phyloP scores from a whole-genome alignment of 2,113 vertebrate species.

The Silurus meridionalis region DNA sequence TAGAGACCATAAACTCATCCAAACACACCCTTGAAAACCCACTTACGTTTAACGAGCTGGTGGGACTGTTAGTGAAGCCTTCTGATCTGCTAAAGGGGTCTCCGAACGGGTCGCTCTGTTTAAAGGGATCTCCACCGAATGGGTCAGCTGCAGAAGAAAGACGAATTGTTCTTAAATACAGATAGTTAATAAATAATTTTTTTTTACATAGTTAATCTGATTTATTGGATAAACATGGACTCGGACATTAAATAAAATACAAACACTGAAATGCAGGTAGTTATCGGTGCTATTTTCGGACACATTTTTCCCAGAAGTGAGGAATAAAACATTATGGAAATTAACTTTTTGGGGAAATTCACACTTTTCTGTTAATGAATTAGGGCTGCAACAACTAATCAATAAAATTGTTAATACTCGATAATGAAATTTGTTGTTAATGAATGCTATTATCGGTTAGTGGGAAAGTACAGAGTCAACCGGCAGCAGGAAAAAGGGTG shows the following conservation, averaged over 20 bases:
- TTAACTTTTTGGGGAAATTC: too few species aligned
- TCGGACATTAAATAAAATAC: not conserved
- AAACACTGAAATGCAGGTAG: not conserved
- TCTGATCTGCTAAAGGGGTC: conserved; percentile 84
- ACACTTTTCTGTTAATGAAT: too few species aligned
- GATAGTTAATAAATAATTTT: too few species aligned
- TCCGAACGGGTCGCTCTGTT: conserved; percentile 86
- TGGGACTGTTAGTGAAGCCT: conserved; percentile 78
- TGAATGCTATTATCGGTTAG: too few species aligned
- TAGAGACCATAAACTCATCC: not conserved
- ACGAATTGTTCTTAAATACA: not conserved
- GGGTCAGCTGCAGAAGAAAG: conserved; percentile 76
- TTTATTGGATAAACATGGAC: not conserved
- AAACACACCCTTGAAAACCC: not conserved
- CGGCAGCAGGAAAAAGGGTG: too few species aligned
- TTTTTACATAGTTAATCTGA: not conserved
- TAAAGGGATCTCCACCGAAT: conserved; percentile 92
- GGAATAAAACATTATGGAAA: not conserved
- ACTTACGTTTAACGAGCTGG: conserved; percentile 80
- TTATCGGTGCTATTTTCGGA: not conserved
- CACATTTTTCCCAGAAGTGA: not conserved
- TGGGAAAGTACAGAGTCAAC: too few species aligned
- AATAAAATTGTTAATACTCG: too few species aligned
- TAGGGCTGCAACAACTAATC: too few species aligned
- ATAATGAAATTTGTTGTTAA: too few species aligned